Evolutionary conservation across 2,888 invertebrate genomes (phyloP).

Genomic region (Mamestra brassicae): DNA sequence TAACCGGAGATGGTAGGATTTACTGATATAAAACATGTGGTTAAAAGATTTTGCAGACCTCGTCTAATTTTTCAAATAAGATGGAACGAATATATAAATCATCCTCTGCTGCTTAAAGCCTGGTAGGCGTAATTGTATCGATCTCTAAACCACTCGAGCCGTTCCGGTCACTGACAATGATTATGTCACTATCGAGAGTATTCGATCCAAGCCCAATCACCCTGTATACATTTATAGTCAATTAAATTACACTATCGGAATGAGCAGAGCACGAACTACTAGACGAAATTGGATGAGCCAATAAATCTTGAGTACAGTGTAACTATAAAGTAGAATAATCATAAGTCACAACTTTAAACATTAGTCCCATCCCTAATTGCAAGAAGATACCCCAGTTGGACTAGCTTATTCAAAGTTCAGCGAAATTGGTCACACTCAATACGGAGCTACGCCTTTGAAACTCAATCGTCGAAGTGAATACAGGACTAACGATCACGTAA

Average conservation of each 20-base stretch:
- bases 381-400: slow-evolving; percentile 15
- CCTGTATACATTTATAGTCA: slow-evolving; percentile 20
- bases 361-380: slow-evolving; percentile 40
- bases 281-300: neutral
- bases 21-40: neutral
- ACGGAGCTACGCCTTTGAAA: slow-evolving; percentile 28
- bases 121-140: slow-evolving; percentile 22
- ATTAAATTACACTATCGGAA: slow-evolving; percentile 34
- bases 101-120: neutral
- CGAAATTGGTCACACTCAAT: slow-evolving; percentile 44
- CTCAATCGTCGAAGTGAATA: slow-evolving; percentile 38
- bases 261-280: neutral
- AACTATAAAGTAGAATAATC: slow-evolving; percentile 30
- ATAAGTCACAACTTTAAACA: slow-evolving; percentile 41
- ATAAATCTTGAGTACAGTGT: slow-evolving; percentile 17
- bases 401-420: slow-evolving; percentile 23
- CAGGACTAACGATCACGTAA: slow-evolving; percentile 43
- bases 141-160: slow-evolving; percentile 25
- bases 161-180: slow-evolving; percentile 38
- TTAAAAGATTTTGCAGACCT: neutral
- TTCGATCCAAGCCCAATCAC: slow-evolving; percentile 17
- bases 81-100: no score
- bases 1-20: neutral
- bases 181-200: slow-evolving; percentile 35
- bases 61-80: neutral